A percentile compares a stretch with the other conserved stretches of the same genome.
These are phyloP conservation scores for Daboia siamensis DNA, from an alignment of 2,113 vertebrate species.

Conservation along the genomic window DNA sequence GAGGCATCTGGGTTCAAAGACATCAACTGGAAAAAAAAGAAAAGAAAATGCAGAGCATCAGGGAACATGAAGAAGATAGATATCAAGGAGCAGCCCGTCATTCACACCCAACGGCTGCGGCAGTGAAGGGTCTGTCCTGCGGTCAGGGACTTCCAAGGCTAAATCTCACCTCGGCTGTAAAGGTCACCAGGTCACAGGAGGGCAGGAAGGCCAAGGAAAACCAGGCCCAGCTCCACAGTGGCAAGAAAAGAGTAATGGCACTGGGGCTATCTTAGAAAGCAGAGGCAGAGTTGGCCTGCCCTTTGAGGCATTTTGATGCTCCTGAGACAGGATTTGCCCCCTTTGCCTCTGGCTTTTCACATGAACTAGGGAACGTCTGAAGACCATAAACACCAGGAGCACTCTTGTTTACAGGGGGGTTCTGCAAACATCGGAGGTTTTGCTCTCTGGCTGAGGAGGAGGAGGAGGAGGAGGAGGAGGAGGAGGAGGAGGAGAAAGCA, in stretches of 20 bases:
- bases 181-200: no score
- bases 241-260: not conserved
- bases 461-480: not conserved
- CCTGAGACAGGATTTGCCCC: not conserved
- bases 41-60: not conserved
- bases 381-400: not conserved
- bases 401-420: not conserved
- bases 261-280: not conserved
- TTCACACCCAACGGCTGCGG: not conserved
- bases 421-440: not conserved
- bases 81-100: not conserved
- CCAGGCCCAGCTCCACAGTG: not conserved
- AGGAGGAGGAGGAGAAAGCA: not conserved
- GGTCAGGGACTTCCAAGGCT: no score
- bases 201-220: not conserved
- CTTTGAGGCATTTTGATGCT: not conserved
- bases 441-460: not conserved
- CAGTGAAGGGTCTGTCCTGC: no score
- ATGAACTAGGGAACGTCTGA: not conserved
- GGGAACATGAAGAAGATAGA: not conserved
- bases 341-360: not conserved
- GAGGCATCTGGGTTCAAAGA: constrained; percentile 51
- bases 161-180: not conserved
- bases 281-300: not conserved
- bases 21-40: constrained; percentile 38